A percentile compares a stretch with the other conserved stretches of the same genome.
phyloP scores from a whole-genome alignment of 2,888 invertebrate species.

The Synanthedon myopaeformis region DNA sequence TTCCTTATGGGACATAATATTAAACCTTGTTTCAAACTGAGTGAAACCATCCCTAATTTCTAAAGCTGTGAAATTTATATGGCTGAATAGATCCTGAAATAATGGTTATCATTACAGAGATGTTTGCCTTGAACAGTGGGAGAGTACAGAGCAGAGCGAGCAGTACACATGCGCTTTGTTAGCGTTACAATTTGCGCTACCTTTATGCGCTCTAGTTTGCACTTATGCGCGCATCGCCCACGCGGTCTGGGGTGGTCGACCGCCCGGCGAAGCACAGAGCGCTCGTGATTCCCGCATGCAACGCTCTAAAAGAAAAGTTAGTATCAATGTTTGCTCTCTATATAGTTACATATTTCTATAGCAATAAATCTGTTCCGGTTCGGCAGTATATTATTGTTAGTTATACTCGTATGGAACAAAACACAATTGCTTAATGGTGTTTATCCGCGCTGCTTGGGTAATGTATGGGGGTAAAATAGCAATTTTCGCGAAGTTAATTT shows the following conservation, averaged over 20 bases:
- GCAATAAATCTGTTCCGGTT: not conserved
- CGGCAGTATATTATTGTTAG: not conserved
- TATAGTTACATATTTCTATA: not conserved
- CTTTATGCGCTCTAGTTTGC: constrained; percentile 82
- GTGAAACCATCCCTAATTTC: no score
- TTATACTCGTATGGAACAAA: not conserved
- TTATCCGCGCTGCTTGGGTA: not conserved
- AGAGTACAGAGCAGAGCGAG: constrained; percentile 70
- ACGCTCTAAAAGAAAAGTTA: constrained; percentile 88
- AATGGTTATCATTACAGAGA: constrained; percentile 62
- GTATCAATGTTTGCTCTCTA: not conserved
- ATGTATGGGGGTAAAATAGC: not conserved
- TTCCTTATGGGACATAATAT: no score
- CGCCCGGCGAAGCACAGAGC: constrained; percentile 90
- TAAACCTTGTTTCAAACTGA: no score
- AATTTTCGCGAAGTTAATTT: not conserved
- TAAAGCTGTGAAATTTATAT: no score
- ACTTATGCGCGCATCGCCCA: constrained; percentile 89
- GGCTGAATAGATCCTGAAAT: no score
- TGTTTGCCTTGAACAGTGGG: constrained; percentile 81
- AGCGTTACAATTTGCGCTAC: constrained; percentile 86
- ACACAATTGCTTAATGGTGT: not conserved
- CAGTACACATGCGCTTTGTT: constrained; percentile 84
- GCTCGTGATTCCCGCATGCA: constrained; percentile 85
- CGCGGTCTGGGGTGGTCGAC: constrained; percentile 86